Percentiles rank a stretch among this genome's conserved stretches.
These are phyloP conservation scores for Myiothlypis chrysogaster DNA, from an alignment of 2,797 vertebrate genomes.

Conservation along the genomic window DNA sequence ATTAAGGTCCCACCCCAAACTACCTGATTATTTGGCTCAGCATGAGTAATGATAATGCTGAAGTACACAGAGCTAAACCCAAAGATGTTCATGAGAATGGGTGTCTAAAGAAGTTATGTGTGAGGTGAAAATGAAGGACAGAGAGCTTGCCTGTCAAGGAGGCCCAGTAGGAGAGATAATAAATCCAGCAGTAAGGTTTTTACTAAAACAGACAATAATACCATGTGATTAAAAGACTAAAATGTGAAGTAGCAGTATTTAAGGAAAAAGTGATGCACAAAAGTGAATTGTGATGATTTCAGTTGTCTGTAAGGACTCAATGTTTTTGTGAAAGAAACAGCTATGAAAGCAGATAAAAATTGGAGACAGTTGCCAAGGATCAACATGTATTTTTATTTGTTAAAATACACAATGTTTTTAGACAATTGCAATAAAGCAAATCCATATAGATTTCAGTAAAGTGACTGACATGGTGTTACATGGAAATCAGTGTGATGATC, in stretches of 20 bases:
- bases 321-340: not conserved
- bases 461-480: not conserved
- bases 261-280: not conserved
- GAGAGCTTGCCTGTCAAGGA: not conserved
- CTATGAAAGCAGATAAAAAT: not conserved
- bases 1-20: not conserved
- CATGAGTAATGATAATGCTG: not conserved
- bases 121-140: not conserved
- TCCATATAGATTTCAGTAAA: not conserved
- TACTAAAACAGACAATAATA: not conserved
- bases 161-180: not conserved
- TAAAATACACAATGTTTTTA: not conserved
- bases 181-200: not conserved
- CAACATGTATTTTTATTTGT: not conserved
- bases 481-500: not conserved
- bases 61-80: not conserved
- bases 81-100: not conserved
- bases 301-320: not conserved
- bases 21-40: not conserved
- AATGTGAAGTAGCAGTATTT: not conserved
- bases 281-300: not conserved
- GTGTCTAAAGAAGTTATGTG: not conserved
- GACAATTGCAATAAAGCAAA: not conserved
- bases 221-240: not conserved
- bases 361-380: not conserved